Conservation (phyloP, 2,797 vertebrate genomes). For the Rhinoraja longicauda region DNA sequence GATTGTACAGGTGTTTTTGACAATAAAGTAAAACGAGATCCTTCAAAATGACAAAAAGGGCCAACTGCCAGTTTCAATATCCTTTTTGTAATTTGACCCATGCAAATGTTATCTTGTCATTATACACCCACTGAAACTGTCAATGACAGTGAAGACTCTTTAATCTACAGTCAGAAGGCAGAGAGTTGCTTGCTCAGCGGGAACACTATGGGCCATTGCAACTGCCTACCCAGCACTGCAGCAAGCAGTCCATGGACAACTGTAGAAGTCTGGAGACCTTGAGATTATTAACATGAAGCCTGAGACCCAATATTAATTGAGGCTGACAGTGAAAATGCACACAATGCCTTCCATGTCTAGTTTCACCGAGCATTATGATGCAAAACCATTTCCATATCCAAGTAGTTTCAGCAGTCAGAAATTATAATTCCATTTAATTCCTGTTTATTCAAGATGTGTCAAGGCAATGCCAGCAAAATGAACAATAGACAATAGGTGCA, state of each 20-base stretch:
- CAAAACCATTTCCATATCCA: neutral
- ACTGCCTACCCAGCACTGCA: neutral
- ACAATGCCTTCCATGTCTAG: neutral
- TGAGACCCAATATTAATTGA: neutral
- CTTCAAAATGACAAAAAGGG: neutral
- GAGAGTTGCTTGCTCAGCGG: neutral
- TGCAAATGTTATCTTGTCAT: neutral
- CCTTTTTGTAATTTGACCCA: neutral
- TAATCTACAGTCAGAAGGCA: neutral
- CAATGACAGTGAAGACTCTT: neutral
- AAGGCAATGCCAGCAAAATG: neutral
- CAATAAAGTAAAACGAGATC: neutral
- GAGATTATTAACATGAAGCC: neutral
- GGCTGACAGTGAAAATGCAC: neutral
- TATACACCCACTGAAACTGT: neutral
- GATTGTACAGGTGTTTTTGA: neutral
- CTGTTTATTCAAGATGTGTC: neutral
- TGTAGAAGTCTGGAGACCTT: neutral
- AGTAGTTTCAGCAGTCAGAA: neutral
- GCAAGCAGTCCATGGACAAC: neutral
- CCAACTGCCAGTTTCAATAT: neutral
- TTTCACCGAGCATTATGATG: neutral
- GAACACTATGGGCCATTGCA: neutral
- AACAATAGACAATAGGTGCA: no score
- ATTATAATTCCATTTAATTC: neutral